A percentile compares a stretch with the other conserved stretches of the same genome.
These are phyloP conservation scores for Cynopterus brachyotis DNA, from an alignment of 2,113 vertebrate species.

Conservation along the genomic window DNA sequence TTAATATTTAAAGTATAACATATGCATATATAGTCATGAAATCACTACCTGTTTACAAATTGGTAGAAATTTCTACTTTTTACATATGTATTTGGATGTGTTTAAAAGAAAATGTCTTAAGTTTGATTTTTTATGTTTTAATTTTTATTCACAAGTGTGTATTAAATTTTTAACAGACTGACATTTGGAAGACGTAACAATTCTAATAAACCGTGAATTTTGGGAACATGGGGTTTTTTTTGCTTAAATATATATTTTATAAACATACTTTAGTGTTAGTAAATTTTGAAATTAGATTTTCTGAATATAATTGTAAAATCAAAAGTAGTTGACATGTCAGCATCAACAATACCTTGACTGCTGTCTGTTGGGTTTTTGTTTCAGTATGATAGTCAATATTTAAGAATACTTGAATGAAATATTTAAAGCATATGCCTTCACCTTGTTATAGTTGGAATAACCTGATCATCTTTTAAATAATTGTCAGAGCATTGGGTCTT, in stretches of 20 bases:
- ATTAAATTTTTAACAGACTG: neutral
- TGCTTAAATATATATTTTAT: constrained; percentile 7
- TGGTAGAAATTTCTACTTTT: neutral
- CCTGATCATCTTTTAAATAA: neutral
- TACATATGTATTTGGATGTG: neutral
- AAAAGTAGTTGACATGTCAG: neutral
- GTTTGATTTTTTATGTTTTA: neutral
- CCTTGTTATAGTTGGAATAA: constrained; percentile 18
- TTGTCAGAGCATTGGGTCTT: neutral
- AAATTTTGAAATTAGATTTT: neutral
- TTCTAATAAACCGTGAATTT: neutral
- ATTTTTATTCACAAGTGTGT: neutral
- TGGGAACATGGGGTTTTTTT: neutral
- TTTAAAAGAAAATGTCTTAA: neutral
- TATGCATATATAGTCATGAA: neutral
- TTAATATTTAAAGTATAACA: neutral
- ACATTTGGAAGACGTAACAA: neutral
- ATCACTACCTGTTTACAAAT: neutral
- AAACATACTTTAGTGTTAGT: neutral
- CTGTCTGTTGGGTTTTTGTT: neutral
- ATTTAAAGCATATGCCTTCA: neutral
- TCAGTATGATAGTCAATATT: neutral
- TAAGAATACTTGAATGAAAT: neutral
- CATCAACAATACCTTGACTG: neutral
- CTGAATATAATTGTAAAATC: neutral